Conservation (phyloP, 2,113 vertebrate genomes). For the Dipodomys merriami region DNA sequence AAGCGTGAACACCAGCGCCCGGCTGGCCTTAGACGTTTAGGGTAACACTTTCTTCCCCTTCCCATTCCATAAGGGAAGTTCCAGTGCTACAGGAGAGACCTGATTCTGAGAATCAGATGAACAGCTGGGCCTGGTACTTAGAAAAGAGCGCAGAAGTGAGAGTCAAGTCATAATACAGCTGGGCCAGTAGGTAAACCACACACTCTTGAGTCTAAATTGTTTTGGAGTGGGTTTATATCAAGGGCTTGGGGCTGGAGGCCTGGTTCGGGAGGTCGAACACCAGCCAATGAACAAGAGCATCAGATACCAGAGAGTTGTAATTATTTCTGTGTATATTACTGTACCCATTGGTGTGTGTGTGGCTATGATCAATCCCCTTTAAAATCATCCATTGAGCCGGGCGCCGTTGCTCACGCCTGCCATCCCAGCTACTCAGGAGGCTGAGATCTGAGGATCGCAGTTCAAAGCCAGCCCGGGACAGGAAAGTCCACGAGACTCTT, state of each 20-base stretch:
- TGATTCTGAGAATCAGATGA: background rate
- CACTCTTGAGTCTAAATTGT: background rate
- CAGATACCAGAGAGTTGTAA: background rate
- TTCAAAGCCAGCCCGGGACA: too few species aligned
- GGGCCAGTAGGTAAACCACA: background rate
- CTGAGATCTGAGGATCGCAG: too few species aligned
- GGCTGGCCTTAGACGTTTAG: too few species aligned
- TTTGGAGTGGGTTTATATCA: background rate
- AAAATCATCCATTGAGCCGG: background rate
- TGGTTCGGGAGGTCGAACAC: too few species aligned
- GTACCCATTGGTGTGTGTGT: background rate
- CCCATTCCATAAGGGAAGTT: slow-evolving; percentile 41
- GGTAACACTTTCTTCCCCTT: background rate
- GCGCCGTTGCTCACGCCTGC: too few species aligned
- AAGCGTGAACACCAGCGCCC: too few species aligned
- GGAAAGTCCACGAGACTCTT: too few species aligned
- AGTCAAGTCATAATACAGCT: background rate
- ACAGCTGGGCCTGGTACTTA: background rate
- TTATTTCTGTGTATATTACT: background rate
- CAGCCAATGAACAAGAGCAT: too few species aligned
- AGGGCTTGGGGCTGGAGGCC: background rate
- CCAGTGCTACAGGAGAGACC: background rate
- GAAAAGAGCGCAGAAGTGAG: background rate
- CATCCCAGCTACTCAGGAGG: too few species aligned
- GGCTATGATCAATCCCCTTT: background rate